These are phyloP conservation scores for Sarcophaga caerulescens DNA, from an alignment of 2,888 invertebrate species.

Conservation along the genomic window DNA sequence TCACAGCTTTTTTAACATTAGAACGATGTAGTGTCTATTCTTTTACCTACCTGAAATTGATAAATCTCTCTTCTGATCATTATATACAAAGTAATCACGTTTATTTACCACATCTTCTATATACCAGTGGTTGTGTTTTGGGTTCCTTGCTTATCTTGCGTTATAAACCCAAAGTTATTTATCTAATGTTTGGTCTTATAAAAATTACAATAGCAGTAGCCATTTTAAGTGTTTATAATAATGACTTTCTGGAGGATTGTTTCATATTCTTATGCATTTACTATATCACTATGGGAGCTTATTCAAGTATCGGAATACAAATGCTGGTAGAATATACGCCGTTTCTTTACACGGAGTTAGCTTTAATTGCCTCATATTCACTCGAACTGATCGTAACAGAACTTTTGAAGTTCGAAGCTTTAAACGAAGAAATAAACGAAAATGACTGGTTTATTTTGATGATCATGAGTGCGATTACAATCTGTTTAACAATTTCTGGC, in stretches of 20 bases:
- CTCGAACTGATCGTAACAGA: conserved; percentile 73
- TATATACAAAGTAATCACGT: conserved; percentile 68
- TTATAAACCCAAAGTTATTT: conserved; percentile 75
- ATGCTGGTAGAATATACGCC: conserved; percentile 76
- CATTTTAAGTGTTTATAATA: conserved; percentile 74
- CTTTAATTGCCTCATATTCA: conserved; percentile 69
- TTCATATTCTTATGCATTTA: conserved; percentile 76
- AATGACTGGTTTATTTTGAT: conserved; percentile 71
- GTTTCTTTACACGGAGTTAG: conserved; percentile 74
- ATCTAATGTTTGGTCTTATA: conserved; percentile 75
- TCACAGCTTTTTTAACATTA: conserved; percentile 65
- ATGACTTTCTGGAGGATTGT: conserved; percentile 73
- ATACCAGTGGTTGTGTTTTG: conserved; percentile 72
- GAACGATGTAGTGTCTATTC: conserved; percentile 74
- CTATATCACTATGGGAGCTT: conserved; percentile 73
- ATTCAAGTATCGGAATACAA: conserved; percentile 75
- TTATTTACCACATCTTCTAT: conserved; percentile 72
- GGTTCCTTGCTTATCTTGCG: conserved; percentile 73
- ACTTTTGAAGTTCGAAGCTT: conserved; percentile 72
- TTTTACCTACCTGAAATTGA: conserved; percentile 72
- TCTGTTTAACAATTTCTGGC: conserved; percentile 70
- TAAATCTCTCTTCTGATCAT: conserved; percentile 73
- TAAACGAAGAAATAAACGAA: conserved; percentile 52
- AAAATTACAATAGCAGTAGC: conserved; percentile 75
- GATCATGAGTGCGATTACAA: conserved; percentile 68